These are phyloP conservation scores for Asarcornis scutulata DNA, from an alignment of 2,113 vertebrate species.

Conservation along the genomic window DNA sequence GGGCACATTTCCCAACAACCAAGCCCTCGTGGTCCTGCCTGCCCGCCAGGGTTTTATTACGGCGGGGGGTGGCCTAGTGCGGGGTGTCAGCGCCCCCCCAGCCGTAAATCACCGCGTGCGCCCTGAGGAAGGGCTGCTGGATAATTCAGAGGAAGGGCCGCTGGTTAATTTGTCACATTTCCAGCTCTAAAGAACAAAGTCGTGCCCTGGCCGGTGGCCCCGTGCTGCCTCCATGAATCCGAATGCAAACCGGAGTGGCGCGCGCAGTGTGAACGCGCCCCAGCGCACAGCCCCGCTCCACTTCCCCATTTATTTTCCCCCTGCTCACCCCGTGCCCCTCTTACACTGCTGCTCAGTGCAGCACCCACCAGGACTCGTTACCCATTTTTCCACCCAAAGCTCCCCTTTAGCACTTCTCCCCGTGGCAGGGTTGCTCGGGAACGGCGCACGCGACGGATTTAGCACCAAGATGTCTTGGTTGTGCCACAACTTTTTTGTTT, in stretches of 20 bases:
- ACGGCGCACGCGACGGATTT: rapidly evolving
- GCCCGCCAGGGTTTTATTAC: constrained; percentile 82
- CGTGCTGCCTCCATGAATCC: not conserved
- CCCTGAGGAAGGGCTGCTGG: constrained; percentile 6
- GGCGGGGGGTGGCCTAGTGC: constrained; percentile 74
- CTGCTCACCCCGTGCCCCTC: not conserved
- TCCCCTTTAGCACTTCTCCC: not conserved
- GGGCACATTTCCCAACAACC: constrained; percentile 78
- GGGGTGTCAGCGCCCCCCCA: constrained; percentile 79
- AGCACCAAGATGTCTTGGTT: not conserved
- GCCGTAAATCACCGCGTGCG: constrained; percentile 80
- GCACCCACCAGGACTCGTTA: not conserved
- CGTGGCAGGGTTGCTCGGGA: rapidly evolving
- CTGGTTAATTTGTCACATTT: constrained; percentile 23
- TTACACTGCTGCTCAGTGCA: rapidly evolving
- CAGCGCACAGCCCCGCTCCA: rapidly evolving
- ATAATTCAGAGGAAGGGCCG: too few relatives aligned
- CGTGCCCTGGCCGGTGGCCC: too few relatives aligned
- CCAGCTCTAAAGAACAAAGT: constrained; percentile 42
- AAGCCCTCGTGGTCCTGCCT: constrained; percentile 79
- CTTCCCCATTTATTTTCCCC: rapidly evolving
- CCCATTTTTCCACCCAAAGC: not conserved
- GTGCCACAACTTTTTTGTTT: not conserved
- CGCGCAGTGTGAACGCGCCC: rapidly evolving
- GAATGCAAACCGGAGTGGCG: rapidly evolving